Evolutionary conservation across 2,888 invertebrate species (phyloP).

Genomic region (Hirudinaria manillensis): DNA sequence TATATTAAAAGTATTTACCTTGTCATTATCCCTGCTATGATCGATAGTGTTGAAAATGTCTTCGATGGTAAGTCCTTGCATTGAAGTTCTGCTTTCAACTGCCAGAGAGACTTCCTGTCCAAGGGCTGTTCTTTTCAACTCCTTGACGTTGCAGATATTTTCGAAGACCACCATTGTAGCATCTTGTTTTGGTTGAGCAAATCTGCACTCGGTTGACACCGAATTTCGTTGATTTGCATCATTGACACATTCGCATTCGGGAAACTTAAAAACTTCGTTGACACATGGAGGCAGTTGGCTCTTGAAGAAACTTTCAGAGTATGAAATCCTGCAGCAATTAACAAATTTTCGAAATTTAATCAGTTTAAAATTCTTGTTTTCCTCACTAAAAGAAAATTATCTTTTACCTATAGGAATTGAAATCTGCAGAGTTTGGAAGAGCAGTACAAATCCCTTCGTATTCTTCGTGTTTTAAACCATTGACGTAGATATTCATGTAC

Average conservation of each 20-base stretch:
- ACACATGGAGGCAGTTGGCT: background rate
- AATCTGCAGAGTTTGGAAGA: background rate
- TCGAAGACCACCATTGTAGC: background rate
- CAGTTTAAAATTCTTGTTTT: background rate
- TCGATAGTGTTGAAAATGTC: background rate
- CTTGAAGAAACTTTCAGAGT: background rate
- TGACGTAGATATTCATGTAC: constrained; percentile 4
- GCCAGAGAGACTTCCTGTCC: background rate
- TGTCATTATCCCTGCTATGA: background rate
- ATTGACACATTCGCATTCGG: background rate
- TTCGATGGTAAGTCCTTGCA: background rate
- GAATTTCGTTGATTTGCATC: background rate
- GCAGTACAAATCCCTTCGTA: background rate
- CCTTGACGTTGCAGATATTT: background rate
- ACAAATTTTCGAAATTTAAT: background rate
- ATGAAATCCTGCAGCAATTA: background rate
- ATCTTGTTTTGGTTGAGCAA: too few relatives aligned
- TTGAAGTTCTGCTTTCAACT: too few relatives aligned
- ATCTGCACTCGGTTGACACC: background rate
- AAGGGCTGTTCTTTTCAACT: too few relatives aligned
- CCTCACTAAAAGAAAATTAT: too few relatives aligned
- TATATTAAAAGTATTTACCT: too few relatives aligned
- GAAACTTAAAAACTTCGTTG: background rate
- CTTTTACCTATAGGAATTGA: background rate
- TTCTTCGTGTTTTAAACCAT: constrained; percentile 11